A percentile compares a stretch with the other conserved stretches of the same genome.
phyloP scores from a whole-genome alignment of 1,140 invertebrate species.

The Drusus annulatus region DNA sequence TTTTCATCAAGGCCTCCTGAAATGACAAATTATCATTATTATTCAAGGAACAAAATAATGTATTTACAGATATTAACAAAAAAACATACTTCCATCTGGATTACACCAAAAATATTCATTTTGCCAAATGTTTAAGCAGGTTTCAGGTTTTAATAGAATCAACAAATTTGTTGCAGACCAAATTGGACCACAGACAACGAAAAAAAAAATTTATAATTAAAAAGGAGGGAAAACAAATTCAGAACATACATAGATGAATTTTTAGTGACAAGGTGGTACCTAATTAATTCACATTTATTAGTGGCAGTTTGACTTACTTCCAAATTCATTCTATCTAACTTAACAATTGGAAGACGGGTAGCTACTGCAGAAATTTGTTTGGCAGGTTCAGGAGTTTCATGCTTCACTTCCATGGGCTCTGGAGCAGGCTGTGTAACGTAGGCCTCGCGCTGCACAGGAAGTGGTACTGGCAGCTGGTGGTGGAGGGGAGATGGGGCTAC shows the following conservation, averaged over 20 bases:
- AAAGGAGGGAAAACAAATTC: no score
- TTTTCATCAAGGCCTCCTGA: slow-evolving; percentile 68
- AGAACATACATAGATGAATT: no score
- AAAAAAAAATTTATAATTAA: no score
- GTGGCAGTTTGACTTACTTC: slow-evolving; percentile 37
- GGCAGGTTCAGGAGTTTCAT: slow-evolving; percentile 51
- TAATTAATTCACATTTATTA: no score
- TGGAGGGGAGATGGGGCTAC: slow-evolving; percentile 70
- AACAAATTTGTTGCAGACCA: no score
- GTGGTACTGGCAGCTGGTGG: slow-evolving; percentile 68
- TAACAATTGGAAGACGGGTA: slow-evolving; percentile 62
- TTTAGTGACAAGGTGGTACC: no score
- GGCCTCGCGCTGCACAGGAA: slow-evolving; percentile 70
- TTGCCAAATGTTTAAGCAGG: no score
- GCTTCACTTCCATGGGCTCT: slow-evolving; percentile 63
- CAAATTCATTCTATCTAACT: slow-evolving; percentile 58
- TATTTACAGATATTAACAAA: neutral
- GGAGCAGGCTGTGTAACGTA: slow-evolving; percentile 64
- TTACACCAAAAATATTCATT: neutral
- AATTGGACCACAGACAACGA: no score
- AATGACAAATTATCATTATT: slow-evolving; percentile 42
- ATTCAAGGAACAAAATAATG: neutral
- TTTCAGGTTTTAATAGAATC: no score
- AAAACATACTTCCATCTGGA: neutral
- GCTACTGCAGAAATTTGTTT: slow-evolving; percentile 66